Conservation (phyloP, 2,888 invertebrate species). For the Pyrrhosoma nymphula region DNA sequence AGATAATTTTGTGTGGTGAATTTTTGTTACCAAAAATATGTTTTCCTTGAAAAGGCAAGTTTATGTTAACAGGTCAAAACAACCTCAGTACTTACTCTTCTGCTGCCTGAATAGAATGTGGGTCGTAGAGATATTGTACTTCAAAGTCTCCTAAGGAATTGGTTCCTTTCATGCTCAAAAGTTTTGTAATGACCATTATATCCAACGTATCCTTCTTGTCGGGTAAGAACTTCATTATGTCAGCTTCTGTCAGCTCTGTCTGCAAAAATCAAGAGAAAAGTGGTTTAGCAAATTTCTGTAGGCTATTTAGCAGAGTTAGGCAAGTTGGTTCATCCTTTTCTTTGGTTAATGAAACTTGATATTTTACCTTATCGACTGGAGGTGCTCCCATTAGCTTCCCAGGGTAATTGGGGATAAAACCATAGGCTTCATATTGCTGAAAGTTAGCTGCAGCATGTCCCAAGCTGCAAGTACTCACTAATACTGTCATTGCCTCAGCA, state of each 20-base stretch:
- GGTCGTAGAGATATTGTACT: conserved; percentile 77
- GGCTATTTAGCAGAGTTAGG: no score
- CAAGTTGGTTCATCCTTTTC: not conserved
- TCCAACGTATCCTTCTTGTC: conserved; percentile 76
- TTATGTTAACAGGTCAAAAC: not conserved
- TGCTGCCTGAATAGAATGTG: conserved; percentile 74
- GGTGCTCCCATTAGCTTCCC: conserved; percentile 73
- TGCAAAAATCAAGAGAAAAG: conserved; percentile 68
- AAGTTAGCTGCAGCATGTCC: conserved; percentile 75
- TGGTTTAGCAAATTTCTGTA: not conserved
- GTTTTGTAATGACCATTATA: conserved; percentile 77
- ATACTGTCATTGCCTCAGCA: conserved; percentile 72
- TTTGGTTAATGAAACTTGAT: not conserved
- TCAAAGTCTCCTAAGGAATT: conserved; percentile 77
- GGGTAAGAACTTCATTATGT: conserved; percentile 76
- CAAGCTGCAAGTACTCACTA: conserved; percentile 74
- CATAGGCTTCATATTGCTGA: conserved; percentile 75
- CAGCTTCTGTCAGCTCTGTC: conserved; percentile 74
- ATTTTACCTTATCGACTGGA: conserved; percentile 73
- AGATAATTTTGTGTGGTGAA: no score
- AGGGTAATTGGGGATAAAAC: conserved; percentile 75
- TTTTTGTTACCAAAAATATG: no score
- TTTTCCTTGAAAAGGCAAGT: no score
- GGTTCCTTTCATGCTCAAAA: conserved; percentile 76
- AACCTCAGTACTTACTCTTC: conserved; percentile 74